A percentile compares a stretch with the other conserved stretches of the same genome.
phyloP scores from a whole-genome alignment of 2,888 invertebrate genomes.

The Melieria omissa region DNA sequence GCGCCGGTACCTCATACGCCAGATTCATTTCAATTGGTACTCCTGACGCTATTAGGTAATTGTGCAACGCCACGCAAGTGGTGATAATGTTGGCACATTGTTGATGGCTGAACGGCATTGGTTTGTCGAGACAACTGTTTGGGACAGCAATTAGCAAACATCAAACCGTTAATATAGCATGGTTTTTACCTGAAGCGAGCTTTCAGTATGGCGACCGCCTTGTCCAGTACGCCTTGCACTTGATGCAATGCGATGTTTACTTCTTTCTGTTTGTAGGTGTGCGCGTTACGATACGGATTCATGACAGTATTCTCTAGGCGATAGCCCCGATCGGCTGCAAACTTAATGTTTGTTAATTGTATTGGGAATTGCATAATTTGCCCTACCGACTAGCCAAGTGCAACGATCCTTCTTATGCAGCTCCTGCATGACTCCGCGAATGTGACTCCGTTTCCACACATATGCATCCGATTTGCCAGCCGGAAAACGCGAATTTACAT shows the following conservation, averaged over 20 bases:
- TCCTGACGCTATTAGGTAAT: slow-evolving; percentile 34
- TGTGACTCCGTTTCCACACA: slow-evolving; percentile 41
- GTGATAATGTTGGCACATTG: slow-evolving; percentile 32
- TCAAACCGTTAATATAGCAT: not conserved
- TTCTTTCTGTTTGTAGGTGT: slow-evolving; percentile 10
- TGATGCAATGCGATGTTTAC: slow-evolving; percentile 30
- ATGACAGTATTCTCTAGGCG: slow-evolving; percentile 31
- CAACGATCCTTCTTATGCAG: slow-evolving; percentile 16
- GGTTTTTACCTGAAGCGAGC: slow-evolving; percentile 39
- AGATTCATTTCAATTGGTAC: slow-evolving; percentile 29
- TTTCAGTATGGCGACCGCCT: slow-evolving; percentile 32
- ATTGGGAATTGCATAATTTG: not conserved
- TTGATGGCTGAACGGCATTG: slow-evolving; percentile 26
- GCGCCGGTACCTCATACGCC: slow-evolving; percentile 9
- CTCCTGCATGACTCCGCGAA: slow-evolving; percentile 30
- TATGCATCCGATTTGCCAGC: slow-evolving; percentile 26
- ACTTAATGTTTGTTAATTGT: not conserved
- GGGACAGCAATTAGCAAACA: not conserved
- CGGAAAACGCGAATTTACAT: slow-evolving; percentile 39
- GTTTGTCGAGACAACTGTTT: slow-evolving; percentile 34
- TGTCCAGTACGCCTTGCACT: slow-evolving; percentile 29
- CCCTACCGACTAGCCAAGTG: slow-evolving; percentile 41
- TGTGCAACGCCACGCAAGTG: slow-evolving; percentile 35
- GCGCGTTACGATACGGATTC: slow-evolving; percentile 42
- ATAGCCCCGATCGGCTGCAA: slow-evolving; percentile 43